Percentiles rank a stretch among this genome's conserved stretches.
These are phyloP conservation scores for Cavia porcellus DNA, from an alignment of 2,113 vertebrate genomes.

Conservation along the genomic window DNA sequence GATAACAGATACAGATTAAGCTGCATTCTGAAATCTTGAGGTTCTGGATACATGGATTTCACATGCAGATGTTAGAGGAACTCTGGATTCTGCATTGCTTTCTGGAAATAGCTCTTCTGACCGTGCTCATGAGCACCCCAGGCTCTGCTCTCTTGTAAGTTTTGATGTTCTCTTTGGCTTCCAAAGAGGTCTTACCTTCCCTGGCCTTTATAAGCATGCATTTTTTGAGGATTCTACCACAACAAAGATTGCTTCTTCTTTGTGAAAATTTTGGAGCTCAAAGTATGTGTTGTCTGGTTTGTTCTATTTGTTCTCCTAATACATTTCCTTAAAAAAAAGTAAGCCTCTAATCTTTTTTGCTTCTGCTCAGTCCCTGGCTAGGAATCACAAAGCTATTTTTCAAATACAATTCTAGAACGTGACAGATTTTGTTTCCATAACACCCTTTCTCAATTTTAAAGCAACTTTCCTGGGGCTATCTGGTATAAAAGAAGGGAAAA, in stretches of 20 bases:
- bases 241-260: not conserved
- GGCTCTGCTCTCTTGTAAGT: not conserved
- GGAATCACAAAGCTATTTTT: slow-evolving; percentile 13
- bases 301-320: slow-evolving; percentile 58
- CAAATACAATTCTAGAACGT: slow-evolving; percentile 19
- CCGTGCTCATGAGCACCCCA: not conserved
- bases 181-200: too few species aligned
- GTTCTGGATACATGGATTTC: not conserved
- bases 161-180: not conserved
- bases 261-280: not conserved
- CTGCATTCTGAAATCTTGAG: not conserved
- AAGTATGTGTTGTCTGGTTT: not conserved
- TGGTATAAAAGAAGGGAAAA: not conserved
- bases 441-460: not conserved
- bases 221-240: not conserved
- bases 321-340: not conserved
- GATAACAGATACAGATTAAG: not conserved
- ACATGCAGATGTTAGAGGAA: fast-evolving
- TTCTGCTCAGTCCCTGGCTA: not conserved
- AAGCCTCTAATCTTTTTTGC: not conserved
- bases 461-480: not conserved
- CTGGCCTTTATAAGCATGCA: not conserved
- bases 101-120: not conserved
- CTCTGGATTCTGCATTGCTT: not conserved
- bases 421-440: slow-evolving; percentile 25